Base-by-base conservation (phyloP, 1,140 invertebrate species). In the Diorhabda carinulata region DNA sequence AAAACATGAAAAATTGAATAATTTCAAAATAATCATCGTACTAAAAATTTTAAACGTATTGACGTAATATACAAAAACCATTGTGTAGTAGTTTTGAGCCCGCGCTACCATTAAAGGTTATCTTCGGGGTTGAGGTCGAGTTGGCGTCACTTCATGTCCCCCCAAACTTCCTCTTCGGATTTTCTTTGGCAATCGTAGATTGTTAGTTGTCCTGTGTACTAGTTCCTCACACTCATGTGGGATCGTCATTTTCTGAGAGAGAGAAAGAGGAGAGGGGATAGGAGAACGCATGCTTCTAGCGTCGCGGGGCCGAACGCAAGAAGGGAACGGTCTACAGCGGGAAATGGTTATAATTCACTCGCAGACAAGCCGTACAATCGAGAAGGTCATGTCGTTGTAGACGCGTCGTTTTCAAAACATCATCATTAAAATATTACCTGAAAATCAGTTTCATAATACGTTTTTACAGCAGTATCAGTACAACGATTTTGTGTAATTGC, bases 111-210 rank as follows among this genome's bases (percentile, higher is more conserved):
- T 56, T 60, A 67, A 61, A 70, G 73, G 76, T 75, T 75, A 75
- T 76, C 75, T 75, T 75, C 74, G 67, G 70, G 71, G 71, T 74
- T 76, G 73, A 76, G 74, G 74, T 76, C 74, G 73, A 25, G 66
- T 70, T 72, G 63, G 70, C 70, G 69, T 72, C 72, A 67, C 57
- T 72, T 70, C 61, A 63, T 43, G 43, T 66, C 58, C 65, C 58
- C 65, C 64, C 64, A 57, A 65, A 65, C 64, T 65, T 65, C 64
- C 64, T 65, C 56, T 40, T 65, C 43, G 43, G 25, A 67, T 41
- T 76, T 74, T 74, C 74, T 74, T 76, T 74, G 74, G 73, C 73
- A 74, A 73, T 73, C 72, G 56, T 70, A 71, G 73, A 59, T 72
- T 69, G 65, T 47, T 60, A 67, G 65, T 63, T 73, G 67, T 72